These are phyloP conservation scores for Lasioglossum vierecki DNA, from an alignment of 2,888 invertebrate genomes.

Conservation along the genomic window DNA sequence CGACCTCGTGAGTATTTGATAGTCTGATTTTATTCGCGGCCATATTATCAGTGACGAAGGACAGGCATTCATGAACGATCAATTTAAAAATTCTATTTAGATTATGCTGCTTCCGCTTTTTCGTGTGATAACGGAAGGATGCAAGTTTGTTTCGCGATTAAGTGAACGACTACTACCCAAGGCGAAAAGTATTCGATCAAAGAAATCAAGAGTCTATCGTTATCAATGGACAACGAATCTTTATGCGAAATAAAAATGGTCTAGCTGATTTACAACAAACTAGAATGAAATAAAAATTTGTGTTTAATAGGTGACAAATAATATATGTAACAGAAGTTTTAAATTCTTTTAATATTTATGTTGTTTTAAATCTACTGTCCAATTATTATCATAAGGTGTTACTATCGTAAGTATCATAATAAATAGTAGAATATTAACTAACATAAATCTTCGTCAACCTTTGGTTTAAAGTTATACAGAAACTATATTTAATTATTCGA, in stretches of 20 bases:
- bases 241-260: no score
- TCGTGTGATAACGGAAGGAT: not conserved
- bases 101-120: slow-evolving; percentile 11
- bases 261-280: no score
- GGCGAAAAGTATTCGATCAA: not conserved
- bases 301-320: not conserved
- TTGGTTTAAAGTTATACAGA: no score
- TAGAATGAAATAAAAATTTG: no score
- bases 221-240: not conserved
- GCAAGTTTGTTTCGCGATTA: not conserved
- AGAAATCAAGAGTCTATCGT: not conserved
- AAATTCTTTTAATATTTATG: no score
- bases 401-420: no score
- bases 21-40: slow-evolving; percentile 3
- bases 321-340: not conserved
- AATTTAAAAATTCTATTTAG: slow-evolving; percentile 18
- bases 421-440: not conserved
- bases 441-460: not conserved
- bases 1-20: slow-evolving; percentile 35
- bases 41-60: slow-evolving; percentile 23
- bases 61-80: slow-evolving; percentile 20
- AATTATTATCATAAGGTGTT: no score
- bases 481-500: not conserved
- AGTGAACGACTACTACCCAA: not conserved
- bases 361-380: no score